Evolutionary conservation across 2,797 vertebrate species (phyloP).

Genomic region (Garrulus glandarius): DNA sequence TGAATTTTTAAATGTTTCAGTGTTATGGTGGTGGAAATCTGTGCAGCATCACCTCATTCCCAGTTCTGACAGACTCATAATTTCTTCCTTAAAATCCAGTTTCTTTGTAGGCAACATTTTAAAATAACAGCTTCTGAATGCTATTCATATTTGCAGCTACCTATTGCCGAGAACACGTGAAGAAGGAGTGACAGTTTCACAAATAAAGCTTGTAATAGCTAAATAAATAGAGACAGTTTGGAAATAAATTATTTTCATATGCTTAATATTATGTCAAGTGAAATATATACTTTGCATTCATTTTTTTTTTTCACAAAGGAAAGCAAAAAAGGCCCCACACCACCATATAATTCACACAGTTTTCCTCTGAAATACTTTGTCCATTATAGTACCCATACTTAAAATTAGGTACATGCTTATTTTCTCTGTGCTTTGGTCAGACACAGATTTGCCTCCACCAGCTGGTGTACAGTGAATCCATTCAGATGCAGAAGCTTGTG

Average conservation of each 20-base stretch:
- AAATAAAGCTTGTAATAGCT: background rate
- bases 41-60: background rate
- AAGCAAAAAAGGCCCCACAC: background rate
- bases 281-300: background rate
- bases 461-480: background rate
- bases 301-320: background rate
- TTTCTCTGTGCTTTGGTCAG: background rate
- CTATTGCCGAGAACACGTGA: background rate
- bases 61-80: background rate
- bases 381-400: background rate
- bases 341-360: accelerated
- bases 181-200: background rate
- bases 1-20: background rate
- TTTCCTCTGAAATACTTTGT: background rate
- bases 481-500: background rate
- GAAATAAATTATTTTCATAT: background rate
- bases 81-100: background rate
- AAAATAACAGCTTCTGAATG: background rate
- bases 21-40: background rate
- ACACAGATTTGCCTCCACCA: background rate
- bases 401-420: background rate
- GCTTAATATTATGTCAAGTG: background rate
- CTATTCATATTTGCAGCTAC: background rate
- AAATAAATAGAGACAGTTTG: background rate
- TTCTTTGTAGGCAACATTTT: background rate